phyloP scores from a whole-genome alignment of 2,797 vertebrate genomes.

The Phataginus tricuspis region DNA sequence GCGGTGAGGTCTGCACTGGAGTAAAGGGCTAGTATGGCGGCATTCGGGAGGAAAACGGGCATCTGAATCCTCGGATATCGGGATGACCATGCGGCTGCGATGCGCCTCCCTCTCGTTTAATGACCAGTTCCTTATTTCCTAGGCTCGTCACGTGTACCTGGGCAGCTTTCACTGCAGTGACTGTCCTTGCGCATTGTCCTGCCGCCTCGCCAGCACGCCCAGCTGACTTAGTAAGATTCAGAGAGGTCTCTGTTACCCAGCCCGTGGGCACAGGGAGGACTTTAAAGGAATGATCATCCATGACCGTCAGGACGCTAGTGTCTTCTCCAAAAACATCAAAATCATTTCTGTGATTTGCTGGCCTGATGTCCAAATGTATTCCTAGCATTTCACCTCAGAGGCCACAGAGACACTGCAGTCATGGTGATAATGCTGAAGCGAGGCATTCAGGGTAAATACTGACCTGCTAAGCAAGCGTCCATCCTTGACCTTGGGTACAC shows the following conservation, averaged over 20 bases:
- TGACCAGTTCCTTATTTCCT: background rate
- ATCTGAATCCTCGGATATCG: accelerated
- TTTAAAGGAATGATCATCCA: background rate
- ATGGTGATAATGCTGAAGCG: background rate
- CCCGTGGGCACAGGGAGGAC: background rate
- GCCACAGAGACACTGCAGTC: background rate
- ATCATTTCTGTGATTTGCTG: constrained; percentile 25
- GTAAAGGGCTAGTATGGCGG: background rate
- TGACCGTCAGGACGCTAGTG: background rate
- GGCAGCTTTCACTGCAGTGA: background rate
- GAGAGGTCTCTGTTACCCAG: background rate
- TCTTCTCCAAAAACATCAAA: background rate
- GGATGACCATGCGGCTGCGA: accelerated
- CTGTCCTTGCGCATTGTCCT: no score
- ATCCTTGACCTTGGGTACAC: background rate
- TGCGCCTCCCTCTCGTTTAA: accelerated
- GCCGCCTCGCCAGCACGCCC: background rate
- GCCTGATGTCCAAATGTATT: background rate
- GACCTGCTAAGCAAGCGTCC: background rate
- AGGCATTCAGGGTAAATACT: background rate
- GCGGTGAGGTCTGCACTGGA: accelerated
- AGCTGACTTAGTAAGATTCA: background rate
- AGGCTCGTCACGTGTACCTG: background rate
- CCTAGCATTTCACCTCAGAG: background rate
- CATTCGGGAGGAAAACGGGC: background rate